Evolutionary conservation across 2,888 invertebrate species (phyloP).

Genomic region (Himalopsyche kuldschensis): DNA sequence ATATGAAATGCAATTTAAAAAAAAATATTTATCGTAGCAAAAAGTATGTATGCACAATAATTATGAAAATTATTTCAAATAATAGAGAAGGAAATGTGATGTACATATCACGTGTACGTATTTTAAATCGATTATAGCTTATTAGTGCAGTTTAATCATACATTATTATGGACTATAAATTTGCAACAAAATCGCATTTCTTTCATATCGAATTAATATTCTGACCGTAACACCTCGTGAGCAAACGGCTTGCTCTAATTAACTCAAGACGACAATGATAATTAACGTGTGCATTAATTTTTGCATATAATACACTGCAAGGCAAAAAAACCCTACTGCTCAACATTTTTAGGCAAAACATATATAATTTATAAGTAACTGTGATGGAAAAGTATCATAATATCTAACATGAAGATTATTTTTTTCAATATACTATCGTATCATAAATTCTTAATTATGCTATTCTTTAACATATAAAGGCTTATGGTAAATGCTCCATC

Average conservation of each 20-base stretch:
- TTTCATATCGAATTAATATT: not conserved
- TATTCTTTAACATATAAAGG: no score
- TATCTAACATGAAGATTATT: no score
- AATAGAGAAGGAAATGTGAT: not conserved
- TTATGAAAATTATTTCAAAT: not conserved
- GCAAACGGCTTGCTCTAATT: not conserved
- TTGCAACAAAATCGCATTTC: not conserved
- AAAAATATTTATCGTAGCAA: no score
- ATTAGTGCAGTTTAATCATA: not conserved
- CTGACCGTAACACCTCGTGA: not conserved
- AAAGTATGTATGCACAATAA: not conserved
- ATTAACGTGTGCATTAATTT: constrained; percentile 11
- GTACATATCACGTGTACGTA: not conserved
- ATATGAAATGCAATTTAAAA: no score
- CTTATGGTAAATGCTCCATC: no score
- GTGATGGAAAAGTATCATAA: no score
- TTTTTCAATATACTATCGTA: no score
- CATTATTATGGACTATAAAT: not conserved
- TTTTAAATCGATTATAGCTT: not conserved
- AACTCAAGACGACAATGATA: constrained; percentile 2
- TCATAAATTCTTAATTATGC: no score
- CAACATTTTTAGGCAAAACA: not conserved
- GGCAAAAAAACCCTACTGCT: not conserved
- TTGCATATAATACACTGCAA: constrained; percentile 3
- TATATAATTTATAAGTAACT: no score